These are phyloP conservation scores for Eueremaeus valkanovi DNA, from an alignment of 2,888 invertebrate species.

Conservation along the genomic window DNA sequence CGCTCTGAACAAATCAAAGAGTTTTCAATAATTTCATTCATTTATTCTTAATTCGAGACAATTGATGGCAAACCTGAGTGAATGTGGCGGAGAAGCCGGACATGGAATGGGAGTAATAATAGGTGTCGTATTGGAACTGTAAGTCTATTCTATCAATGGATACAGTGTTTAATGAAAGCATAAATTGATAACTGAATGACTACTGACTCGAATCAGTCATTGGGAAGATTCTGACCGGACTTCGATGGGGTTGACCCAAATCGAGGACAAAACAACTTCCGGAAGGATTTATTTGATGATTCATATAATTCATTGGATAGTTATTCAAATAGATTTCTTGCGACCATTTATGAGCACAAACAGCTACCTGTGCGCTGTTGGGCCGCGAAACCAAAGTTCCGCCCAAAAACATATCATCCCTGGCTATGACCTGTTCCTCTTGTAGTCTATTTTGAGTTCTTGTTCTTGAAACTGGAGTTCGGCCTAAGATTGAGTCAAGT, in stretches of 20 bases:
- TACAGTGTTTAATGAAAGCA: neutral
- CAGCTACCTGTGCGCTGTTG: neutral
- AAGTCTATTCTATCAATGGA: neutral
- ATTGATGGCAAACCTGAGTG: neutral
- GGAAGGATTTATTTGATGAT: neutral
- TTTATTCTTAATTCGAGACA: too few relatives aligned
- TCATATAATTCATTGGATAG: too few relatives aligned
- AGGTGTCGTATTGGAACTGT: neutral
- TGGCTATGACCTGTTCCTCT: neutral
- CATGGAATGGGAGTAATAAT: slow-evolving; percentile 38
- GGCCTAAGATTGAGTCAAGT: neutral
- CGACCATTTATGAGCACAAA: slow-evolving; percentile 1
- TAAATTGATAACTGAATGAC: neutral
- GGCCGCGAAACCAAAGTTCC: neutral
- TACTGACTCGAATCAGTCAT: neutral
- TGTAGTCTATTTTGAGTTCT: neutral
- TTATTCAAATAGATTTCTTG: neutral
- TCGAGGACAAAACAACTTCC: neutral
- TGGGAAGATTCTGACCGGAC: neutral
- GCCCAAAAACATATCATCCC: neutral
- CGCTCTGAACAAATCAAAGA: neutral
- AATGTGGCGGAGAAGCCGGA: slow-evolving; percentile 32
- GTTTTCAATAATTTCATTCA: too few relatives aligned
- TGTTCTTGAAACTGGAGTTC: too few relatives aligned
- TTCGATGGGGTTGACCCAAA: neutral